Conservation (phyloP, 2,888 invertebrate genomes). For the Volucella zonaria region DNA sequence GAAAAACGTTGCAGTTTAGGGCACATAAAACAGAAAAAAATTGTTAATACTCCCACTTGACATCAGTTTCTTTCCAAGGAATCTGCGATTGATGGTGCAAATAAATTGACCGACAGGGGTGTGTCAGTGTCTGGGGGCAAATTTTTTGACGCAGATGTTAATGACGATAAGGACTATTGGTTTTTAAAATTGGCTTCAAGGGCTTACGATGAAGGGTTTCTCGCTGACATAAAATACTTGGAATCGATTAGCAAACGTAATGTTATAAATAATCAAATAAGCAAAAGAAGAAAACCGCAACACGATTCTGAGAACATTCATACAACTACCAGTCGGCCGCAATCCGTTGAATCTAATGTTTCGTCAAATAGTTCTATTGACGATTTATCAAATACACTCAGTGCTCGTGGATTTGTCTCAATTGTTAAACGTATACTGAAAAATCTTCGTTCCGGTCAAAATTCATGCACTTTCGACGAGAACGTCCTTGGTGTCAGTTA, state of each 20-base stretch:
- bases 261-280: constrained; percentile 74
- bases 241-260: constrained; percentile 80
- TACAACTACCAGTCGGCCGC: constrained; percentile 50
- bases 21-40: constrained; percentile 8
- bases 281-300: constrained; percentile 39
- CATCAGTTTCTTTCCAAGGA: background rate
- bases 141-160: constrained; percentile 14
- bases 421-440: constrained; percentile 46
- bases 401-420: constrained; percentile 38
- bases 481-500: constrained; percentile 4
- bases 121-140: constrained; percentile 12
- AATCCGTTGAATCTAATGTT: constrained; percentile 54
- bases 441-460: constrained; percentile 3
- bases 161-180: constrained; percentile 64
- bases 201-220: constrained; percentile 81
- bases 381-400: constrained; percentile 28
- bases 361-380: constrained; percentile 45
- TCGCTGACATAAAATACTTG: constrained; percentile 80
- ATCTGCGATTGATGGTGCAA: background rate
- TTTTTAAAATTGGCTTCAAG: constrained; percentile 79
- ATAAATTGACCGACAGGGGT: constrained; percentile 27
- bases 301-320: constrained; percentile 16
- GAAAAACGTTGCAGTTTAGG: constrained; percentile 36
- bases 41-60: background rate
- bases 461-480: constrained; percentile 34